These are phyloP conservation scores for Acromyrmex charruanus DNA, from an alignment of 1,140 invertebrate genomes.

Conservation along the genomic window DNA sequence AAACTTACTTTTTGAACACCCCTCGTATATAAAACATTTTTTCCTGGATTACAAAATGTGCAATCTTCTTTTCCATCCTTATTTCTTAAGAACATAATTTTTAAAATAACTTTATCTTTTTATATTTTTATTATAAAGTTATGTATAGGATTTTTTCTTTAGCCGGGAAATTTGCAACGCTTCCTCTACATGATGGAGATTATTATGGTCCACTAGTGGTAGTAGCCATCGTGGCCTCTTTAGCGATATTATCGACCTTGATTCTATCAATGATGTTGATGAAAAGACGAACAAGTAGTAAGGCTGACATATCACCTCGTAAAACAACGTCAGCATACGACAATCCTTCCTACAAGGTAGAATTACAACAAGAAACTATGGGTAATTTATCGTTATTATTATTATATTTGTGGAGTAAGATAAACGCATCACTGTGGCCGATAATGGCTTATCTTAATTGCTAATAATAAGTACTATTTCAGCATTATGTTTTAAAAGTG, in stretches of 20 bases:
- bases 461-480: background rate
- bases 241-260: slow-evolving; percentile 93
- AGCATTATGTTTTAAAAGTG: background rate
- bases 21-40: no score
- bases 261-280: slow-evolving; percentile 93
- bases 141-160: slow-evolving; percentile 44
- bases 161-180: slow-evolving; percentile 89
- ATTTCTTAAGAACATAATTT: background rate
- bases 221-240: slow-evolving; percentile 94
- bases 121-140: background rate
- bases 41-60: background rate
- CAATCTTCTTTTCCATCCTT: background rate
- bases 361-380: slow-evolving; percentile 96
- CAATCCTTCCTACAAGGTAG: slow-evolving; percentile 97
- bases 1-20: no score
- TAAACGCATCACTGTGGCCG: background rate
- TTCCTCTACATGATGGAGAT: slow-evolving; percentile 88
- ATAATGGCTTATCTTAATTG: background rate
- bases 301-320: slow-evolving; percentile 89
- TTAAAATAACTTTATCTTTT: background rate
- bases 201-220: slow-evolving; percentile 95
- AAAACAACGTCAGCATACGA: slow-evolving; percentile 94
- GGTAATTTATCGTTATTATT: slow-evolving; percentile 88
- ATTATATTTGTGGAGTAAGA: slow-evolving; percentile 55
- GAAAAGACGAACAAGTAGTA: slow-evolving; percentile 89